Base-by-base conservation (phyloP, 2,797 vertebrate species). In the Petrocephalus sullivani region DNA sequence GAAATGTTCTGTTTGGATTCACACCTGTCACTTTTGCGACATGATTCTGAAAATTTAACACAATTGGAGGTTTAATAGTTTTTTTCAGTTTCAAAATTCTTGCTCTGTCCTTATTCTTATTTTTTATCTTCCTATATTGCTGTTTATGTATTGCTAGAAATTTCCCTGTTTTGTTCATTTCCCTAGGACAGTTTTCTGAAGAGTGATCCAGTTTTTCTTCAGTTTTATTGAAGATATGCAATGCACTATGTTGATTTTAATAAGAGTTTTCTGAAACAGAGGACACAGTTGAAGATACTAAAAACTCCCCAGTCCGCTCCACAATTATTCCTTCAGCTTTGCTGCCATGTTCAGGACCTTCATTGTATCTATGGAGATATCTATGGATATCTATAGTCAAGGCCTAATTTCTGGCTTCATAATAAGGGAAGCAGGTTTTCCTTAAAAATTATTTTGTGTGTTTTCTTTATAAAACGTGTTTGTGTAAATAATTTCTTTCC, bases 201-300 rank as follows among this genome's bases (percentile, higher is more conserved):
- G 37, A 83, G 81, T 53, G n/a, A 84, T 64, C 37, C 7, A 12
- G 28, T 88, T 88, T 84, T 88, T 33, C 41, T 83, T 61, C 46
- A 33, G 10, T 64, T 41, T 28, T 37, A 58, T 85, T 85, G 53
- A 82, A 82, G 23, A 85, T 21, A 51, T 64, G 7, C 2, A n/a
- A 37, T 54, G 5, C 85, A 2, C 2, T 41, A 57, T 71, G 49
- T 14, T 88, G 58, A 58, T 86, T 56, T 86, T 14, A 86, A 56
- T 86, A 86, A 86, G 21, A 64, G 16, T 85, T 78, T 85, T 81
- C 3, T 60, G 60, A 85, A 88, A 88, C 54, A 21, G 58, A 37
- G 87, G 81, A 67, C 51, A 88, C 60, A 86, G 61, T 67, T 85
- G 61, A 71, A 53, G 86, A 88, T 57, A 88, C 64, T 85, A 85